Evolutionary conservation across 2,888 invertebrate genomes (phyloP).

Genomic region (Drosophila meridiana): DNA sequence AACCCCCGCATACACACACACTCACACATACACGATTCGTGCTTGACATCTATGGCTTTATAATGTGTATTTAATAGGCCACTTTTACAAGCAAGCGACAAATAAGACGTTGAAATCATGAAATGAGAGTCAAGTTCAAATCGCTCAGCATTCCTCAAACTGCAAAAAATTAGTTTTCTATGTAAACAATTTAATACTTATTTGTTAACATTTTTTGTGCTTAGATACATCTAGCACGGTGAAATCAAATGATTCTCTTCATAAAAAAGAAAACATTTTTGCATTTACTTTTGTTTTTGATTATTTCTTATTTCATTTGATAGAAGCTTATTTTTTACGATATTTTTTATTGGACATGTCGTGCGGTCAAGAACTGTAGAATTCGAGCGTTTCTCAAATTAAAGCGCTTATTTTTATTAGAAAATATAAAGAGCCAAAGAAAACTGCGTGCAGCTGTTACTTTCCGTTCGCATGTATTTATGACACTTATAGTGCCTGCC

Average conservation of each 20-base stretch:
- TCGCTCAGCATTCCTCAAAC: slow-evolving; percentile 49
- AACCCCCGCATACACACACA: slow-evolving; percentile 55
- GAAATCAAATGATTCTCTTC: not conserved
- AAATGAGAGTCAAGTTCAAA: slow-evolving; percentile 78
- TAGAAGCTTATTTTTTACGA: slow-evolving; percentile 37
- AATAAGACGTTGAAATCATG: slow-evolving; percentile 69
- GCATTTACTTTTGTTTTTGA: not conserved
- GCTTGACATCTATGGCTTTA: slow-evolving; percentile 48
- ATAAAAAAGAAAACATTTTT: not conserved
- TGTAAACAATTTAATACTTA: not conserved
- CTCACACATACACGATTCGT: not conserved
- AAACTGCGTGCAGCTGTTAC: slow-evolving; percentile 67
- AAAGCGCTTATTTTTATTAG: slow-evolving; percentile 7
- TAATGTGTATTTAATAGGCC: slow-evolving; percentile 77
- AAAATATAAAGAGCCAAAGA: slow-evolving; percentile 6
- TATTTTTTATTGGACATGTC: slow-evolving; percentile 50
- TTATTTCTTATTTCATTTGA: slow-evolving; percentile 18
- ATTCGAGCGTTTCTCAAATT: slow-evolving; percentile 33
- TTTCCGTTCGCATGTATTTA: slow-evolving; percentile 61
- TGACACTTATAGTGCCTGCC: slow-evolving; percentile 58
- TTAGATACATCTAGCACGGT: not conserved
- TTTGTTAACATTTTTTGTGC: not conserved
- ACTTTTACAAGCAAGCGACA: slow-evolving; percentile 78
- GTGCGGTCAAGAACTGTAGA: slow-evolving; percentile 36
- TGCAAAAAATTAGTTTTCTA: slow-evolving; percentile 13